A percentile compares a stretch with the other conserved stretches of the same genome.
Conservation (phyloP, 2,888 invertebrate genomes). For the Ormia ochracea region DNA sequence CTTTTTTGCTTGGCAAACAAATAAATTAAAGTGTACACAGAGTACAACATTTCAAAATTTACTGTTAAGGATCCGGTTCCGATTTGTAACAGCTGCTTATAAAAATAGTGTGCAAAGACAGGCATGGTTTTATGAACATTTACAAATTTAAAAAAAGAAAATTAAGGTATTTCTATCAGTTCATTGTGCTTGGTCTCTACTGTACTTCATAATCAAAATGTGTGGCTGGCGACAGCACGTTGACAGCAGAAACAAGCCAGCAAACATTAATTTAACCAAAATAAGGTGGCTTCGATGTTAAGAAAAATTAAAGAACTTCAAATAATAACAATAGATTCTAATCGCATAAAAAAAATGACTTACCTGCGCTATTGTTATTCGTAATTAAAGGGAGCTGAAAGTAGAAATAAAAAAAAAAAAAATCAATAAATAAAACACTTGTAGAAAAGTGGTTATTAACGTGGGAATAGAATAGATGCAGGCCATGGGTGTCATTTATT, state of each 20-base stretch:
- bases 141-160: too few relatives aligned
- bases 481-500: too few relatives aligned
- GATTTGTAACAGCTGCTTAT: too few relatives aligned
- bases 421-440: background rate
- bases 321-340: slow-evolving; percentile 17
- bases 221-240: slow-evolving; percentile 39
- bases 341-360: background rate
- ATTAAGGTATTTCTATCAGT: background rate
- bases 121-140: too few relatives aligned
- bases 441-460: background rate
- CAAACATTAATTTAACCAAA: slow-evolving; percentile 36
- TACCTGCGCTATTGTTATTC: background rate
- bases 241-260: slow-evolving; percentile 36
- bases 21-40: too few relatives aligned
- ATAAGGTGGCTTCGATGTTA: slow-evolving; percentile 21
- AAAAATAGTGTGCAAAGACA: too few relatives aligned
- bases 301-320: slow-evolving; percentile 36
- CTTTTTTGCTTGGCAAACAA: too few relatives aligned
- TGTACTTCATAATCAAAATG: background rate
- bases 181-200: background rate
- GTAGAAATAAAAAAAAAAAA: slow-evolving; percentile 9
- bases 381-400: slow-evolving; percentile 40
- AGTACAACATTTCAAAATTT: too few relatives aligned
- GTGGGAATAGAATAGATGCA: background rate
- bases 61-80: too few relatives aligned